Base-by-base conservation (phyloP, 2,797 vertebrate genomes). In the Hephaestus fuliginosus region DNA sequence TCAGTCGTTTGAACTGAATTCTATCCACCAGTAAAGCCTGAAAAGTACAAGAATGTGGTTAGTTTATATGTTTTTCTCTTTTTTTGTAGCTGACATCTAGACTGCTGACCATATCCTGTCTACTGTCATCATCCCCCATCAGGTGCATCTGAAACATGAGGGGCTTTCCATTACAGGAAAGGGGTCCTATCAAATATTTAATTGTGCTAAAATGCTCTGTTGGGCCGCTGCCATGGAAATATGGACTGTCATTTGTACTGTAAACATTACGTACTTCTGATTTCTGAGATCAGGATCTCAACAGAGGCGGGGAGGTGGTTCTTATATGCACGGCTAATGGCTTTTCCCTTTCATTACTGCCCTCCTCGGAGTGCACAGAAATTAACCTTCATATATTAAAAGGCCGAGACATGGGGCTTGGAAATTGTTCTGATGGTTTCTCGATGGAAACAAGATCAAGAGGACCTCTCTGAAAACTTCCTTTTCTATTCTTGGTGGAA, bases 321-420 rank as follows among this genome's bases (percentile, higher is more conserved):
- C 80, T 80, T 84, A 74, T 81, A 44, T 78, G 70, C 53, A n/a
- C 72, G 11, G 85, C 88, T 92, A 91, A 94, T 94, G 90, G 86
- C 72, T 92, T 94, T 95, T 94, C 90, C 90, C 88, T 85, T 92
- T 94, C 84, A 93, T 95, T 94, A 93, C 56, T 64, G 76, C 85
- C 88, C 77, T 83, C 87, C 85, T 93, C 68, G 30, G 64, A 91
- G 84, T 80, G 84, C 88, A 77, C 78, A 67, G 80, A 90, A 77
- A 89, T 69, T 6, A 78, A 73, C 70, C 67, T 71, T 57, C 48
- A 60, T 44, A 22, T 74, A 73, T 75, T 49, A 46, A 80, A 85
- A 76, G 62, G 82, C 49, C 62, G 39, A 33, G 66, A 65, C 69
- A 53, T 72, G 60, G 68, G 30, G 43, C 64, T 65, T 53, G 61